Conservation (phyloP, 2,888 invertebrate genomes). For the Pollenia amentaria region DNA sequence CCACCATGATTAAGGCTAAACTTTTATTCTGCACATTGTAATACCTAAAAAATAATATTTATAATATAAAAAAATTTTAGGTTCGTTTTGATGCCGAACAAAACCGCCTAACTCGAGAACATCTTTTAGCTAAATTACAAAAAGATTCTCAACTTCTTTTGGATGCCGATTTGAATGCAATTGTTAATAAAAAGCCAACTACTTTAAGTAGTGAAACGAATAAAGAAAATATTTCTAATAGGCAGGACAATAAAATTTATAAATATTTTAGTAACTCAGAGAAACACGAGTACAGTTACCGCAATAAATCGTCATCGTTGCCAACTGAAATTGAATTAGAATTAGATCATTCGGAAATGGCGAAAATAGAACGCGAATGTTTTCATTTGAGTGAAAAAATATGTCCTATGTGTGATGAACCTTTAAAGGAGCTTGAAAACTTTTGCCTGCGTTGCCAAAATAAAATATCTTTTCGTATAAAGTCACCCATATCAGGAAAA, state of each 20-base stretch:
- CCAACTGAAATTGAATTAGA: slow-evolving; percentile 78
- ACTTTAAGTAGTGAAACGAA: slow-evolving; percentile 25
- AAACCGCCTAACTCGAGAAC: slow-evolving; percentile 81
- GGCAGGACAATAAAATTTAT: slow-evolving; percentile 81
- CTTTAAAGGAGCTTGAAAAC: slow-evolving; percentile 81
- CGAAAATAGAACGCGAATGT: slow-evolving; percentile 80
- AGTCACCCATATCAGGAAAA: slow-evolving; percentile 26
- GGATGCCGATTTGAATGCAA: slow-evolving; percentile 21
- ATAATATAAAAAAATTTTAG: slow-evolving; percentile 73
- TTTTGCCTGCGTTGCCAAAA: slow-evolving; percentile 82
- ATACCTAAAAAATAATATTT: not conserved
- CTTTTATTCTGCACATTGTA: not conserved
- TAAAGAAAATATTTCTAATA: slow-evolving; percentile 60
- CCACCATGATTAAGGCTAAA: no score
- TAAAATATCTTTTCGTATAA: slow-evolving; percentile 78
- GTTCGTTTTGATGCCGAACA: slow-evolving; percentile 81
- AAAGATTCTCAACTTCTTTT: slow-evolving; percentile 79
- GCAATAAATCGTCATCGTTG: slow-evolving; percentile 51
- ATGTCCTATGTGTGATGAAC: slow-evolving; percentile 82
- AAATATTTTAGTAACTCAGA: slow-evolving; percentile 84
- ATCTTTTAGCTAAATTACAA: slow-evolving; percentile 81
- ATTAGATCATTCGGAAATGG: slow-evolving; percentile 76
- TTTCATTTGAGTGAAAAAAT: slow-evolving; percentile 81
- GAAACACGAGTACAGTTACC: slow-evolving; percentile 79
- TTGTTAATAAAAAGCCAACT: slow-evolving; percentile 12